Percentiles rank a stretch among this genome's conserved stretches.
Conservation (phyloP, 1,140 invertebrate species). For the Drosophila lacertosa region DNA sequence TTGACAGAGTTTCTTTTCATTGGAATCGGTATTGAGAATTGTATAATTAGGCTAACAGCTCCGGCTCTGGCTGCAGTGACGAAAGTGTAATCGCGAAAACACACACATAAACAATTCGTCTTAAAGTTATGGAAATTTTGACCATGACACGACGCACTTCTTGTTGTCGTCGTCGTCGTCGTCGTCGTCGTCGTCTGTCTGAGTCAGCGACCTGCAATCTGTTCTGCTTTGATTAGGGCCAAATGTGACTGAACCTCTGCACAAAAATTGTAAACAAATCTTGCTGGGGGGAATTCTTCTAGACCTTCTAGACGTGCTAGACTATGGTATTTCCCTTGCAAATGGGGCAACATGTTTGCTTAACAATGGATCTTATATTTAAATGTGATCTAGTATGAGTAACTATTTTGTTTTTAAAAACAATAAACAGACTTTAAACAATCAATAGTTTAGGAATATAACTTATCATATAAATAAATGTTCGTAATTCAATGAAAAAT, state of each 20-base stretch:
- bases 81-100: conserved; percentile 71
- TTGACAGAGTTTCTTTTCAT: conserved; percentile 74
- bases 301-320: not conserved
- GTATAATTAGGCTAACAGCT: conserved; percentile 77
- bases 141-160: conserved; percentile 62
- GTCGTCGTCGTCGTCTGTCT: conserved; percentile 30
- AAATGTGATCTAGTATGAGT: not conserved
- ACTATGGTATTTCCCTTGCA: not conserved
- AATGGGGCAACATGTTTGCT: conserved; percentile 21
- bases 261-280: conserved; percentile 58
- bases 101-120: conserved; percentile 49
- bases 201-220: conserved; percentile 66
- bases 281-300: conserved; percentile 4
- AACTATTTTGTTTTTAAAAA: not conserved
- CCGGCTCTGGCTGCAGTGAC: conserved; percentile 50
- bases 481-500: no score
- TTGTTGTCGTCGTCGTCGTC: conserved; percentile 4
- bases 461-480: no score
- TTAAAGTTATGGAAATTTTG: conserved; percentile 72
- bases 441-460: no score
- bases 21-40: conserved; percentile 69
- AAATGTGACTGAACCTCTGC: conserved; percentile 71
- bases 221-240: conserved; percentile 77
- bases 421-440: not conserved
- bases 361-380: conserved; percentile 4